Conservation (phyloP, 2,797 vertebrate genomes). For the Euphonia xanthogaster region DNA sequence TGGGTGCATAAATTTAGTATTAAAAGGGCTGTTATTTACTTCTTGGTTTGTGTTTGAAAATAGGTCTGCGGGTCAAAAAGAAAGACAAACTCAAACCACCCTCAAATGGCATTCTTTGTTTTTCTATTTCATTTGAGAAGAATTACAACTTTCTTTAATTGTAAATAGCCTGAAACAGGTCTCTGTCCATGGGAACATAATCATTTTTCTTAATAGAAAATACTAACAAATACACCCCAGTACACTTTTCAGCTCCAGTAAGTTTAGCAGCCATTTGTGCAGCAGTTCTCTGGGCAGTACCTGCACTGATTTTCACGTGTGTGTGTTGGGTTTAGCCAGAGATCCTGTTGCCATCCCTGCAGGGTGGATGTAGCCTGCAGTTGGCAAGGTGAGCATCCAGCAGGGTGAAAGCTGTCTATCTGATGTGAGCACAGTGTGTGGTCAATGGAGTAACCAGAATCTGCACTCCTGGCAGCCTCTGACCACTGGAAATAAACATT, state of each 20-base stretch:
- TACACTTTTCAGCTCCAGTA: not conserved
- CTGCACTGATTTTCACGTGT: rapidly evolving
- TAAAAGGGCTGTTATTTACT: not conserved
- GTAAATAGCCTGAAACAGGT: not conserved
- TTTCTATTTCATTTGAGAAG: not conserved
- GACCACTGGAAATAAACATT: not conserved
- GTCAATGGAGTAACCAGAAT: not conserved
- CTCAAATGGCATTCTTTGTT: not conserved
- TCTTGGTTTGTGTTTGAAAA: not conserved
- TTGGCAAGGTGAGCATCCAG: not conserved
- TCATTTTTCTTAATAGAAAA: not conserved
- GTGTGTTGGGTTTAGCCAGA: not conserved
- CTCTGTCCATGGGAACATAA: not conserved
- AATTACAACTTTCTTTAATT: not conserved
- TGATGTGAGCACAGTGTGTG: not conserved
- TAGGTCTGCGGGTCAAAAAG: not conserved
- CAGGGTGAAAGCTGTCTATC: not conserved
- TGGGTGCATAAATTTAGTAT: not conserved
- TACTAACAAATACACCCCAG: rapidly evolving
- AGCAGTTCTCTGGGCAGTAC: not conserved
- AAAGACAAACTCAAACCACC: not conserved
- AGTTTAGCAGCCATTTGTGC: not conserved
- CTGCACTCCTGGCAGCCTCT: not conserved
- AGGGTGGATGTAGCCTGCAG: not conserved
- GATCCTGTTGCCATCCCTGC: not conserved